Evolutionary conservation across 2,797 vertebrate species (phyloP).

Genomic region (Sandelia bainsii): DNA sequence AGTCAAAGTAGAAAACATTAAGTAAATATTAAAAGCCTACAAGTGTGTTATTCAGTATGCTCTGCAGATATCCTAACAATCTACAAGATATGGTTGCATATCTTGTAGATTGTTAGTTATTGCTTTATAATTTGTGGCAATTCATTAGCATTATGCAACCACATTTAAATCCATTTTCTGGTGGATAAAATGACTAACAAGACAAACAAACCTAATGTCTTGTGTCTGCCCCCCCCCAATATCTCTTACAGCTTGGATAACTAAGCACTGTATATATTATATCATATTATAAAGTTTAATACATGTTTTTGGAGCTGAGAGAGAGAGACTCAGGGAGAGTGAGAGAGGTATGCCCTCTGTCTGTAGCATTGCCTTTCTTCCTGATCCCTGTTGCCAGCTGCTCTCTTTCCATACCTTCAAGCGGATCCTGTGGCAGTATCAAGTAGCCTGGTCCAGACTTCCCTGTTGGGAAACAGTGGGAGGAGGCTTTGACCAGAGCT

Average conservation of each 20-base stretch:
- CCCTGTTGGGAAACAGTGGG: slow-evolving; percentile 59
- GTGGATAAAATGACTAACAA: not conserved
- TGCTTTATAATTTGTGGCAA: not conserved
- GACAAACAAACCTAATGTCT: not conserved
- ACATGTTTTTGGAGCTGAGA: slow-evolving; percentile 28
- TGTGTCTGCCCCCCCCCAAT: not conserved
- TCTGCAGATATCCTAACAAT: slow-evolving; percentile 2
- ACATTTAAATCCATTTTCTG: slow-evolving; percentile 25
- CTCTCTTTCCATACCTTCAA: slow-evolving; percentile 68
- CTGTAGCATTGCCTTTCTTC: slow-evolving; percentile 59
- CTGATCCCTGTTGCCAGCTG: slow-evolving; percentile 79
- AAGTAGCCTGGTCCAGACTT: slow-evolving; percentile 64
- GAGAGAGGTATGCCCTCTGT: slow-evolving; percentile 69
- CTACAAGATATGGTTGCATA: no score
- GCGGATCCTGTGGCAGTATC: slow-evolving; percentile 74
- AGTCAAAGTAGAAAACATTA: slow-evolving; percentile 7
- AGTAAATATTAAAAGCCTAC: slow-evolving; percentile 1
- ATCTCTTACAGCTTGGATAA: not conserved
- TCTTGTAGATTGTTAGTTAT: not conserved
- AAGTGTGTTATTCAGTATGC: slow-evolving; percentile 6
- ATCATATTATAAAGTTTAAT: slow-evolving; percentile 19
- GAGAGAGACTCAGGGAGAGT: slow-evolving; percentile 9
- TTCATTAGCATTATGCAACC: slow-evolving; percentile 9
- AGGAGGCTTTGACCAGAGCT: slow-evolving; percentile 54
- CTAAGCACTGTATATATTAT: not conserved